Base-by-base conservation (phyloP, 2,797 vertebrate species). In the Carapus acus region DNA sequence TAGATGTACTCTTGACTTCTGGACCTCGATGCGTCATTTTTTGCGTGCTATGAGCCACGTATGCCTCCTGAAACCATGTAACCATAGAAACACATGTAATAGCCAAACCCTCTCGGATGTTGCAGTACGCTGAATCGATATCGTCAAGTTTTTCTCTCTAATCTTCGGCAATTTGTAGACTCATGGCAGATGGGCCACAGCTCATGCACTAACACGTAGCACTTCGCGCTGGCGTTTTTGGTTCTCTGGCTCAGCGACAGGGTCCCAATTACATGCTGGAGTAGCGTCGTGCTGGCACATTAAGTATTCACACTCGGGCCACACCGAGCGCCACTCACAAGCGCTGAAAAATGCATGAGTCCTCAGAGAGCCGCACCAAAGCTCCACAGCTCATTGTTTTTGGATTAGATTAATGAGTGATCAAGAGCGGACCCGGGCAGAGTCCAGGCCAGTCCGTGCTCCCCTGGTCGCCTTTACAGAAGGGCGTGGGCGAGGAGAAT, bases 261-360 rank as follows among this genome's bases (percentile, higher is more conserved):
- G 64, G 75, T 81, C 71, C 75, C 77, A 79, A 83, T 86, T 84
- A 87, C 80, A 87, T 65, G 80, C 83, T 85, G 80, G 82, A 87
- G 85, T 87, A 86, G 74, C 48, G 49, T 78, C 68, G 66, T 71
- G 48, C 58, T 66, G 66, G 65, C 33, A 51, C 67, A 71, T 81
- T 74, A 76, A 75, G 74, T 74, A 80, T 80, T 80, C 68, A 78
- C 61, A 76, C 74, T 59, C 16, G 19, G 62, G 74, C 71, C 65
- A 65, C 73, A 73, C 54, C 7, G 63, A 71, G 66, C 34, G 62
- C 72, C 69, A 50, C 62, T 77, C 49, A 17, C 16, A 18, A 66
- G 46, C 42, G 1, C 66, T 84, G 61, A 81, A 83, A 86, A 80
- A 84, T 81, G 43, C 76, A 85, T 76, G 75, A 67, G 51, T 73